Evolutionary conservation across 2,888 invertebrate species (phyloP), one percentile per base, ranked within the genome.

Genomic region (Macropis europaea): DNA sequence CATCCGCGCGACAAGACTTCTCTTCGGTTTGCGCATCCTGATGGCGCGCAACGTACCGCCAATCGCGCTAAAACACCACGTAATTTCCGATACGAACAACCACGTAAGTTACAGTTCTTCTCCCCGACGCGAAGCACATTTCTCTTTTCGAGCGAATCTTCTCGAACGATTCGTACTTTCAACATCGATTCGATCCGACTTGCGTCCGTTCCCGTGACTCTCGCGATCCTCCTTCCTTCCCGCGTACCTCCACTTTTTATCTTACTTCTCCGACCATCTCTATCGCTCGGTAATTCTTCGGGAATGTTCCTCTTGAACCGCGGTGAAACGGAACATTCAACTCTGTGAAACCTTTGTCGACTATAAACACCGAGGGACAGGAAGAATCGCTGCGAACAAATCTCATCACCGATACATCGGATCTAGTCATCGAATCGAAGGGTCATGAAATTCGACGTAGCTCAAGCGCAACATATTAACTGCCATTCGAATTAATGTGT

Each of bases 381-480:
- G 30, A 5, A 43, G 13, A 24, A 34, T 43, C 42, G 32, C 5
- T 30, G 34, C 30, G 52, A 59, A 59, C 17, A n/a, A 34, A 30
- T n/a, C 24, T 63, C 13, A 40, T 30, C 50, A 1, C n/a, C 30
- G 48, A 43, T 45, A 38, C 32, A n/a, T n/a, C n/a, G 45, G 45
- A 24, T 42, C 32, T 69, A 66, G 24, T 38, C 19, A 19, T 15
- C 40, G n/a, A 34, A n/a, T n/a, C 6, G 32, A 24, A 45, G 40
- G 53, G 11, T 19, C 26, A 42, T 22, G 17, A 42, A 71, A 60
- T 79, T 54, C 66, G n/a, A n/a, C n/a, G n/a, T 75, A 79, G 81
- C 79, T 83, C 81, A 62, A 81, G 76, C 79, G 77, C 78, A 78
- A 84, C 76, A 76, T 82, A 83, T 78, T 71, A 81, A 86, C 85